These are phyloP conservation scores for Callithrix jacchus DNA, from an alignment of 2,113 vertebrate genomes.

Conservation along the genomic window DNA sequence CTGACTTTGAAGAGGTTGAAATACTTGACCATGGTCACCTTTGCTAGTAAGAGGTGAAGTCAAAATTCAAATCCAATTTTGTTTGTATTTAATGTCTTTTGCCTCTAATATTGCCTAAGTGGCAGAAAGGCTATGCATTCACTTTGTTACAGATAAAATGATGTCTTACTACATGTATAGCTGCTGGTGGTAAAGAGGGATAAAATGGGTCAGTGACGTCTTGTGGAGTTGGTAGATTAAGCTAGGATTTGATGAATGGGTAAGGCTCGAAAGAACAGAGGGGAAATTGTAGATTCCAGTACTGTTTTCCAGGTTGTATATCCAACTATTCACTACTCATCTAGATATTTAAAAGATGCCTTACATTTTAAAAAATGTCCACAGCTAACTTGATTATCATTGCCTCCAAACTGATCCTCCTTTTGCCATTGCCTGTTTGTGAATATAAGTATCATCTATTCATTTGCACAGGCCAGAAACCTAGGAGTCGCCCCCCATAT, in stretches of 20 bases:
- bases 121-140: not conserved
- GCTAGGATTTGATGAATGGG: not conserved
- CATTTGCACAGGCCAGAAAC: not conserved
- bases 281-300: not conserved
- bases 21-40: not conserved
- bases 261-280: not conserved
- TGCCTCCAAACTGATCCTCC: not conserved
- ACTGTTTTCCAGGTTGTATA: not conserved
- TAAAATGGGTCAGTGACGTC: not conserved
- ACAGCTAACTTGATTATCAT: not conserved
- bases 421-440: not conserved
- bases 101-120: not conserved
- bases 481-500: not conserved
- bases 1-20: not conserved
- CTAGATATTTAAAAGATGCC: not conserved
- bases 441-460: not conserved
- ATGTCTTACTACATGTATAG: not conserved
- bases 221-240: not conserved
- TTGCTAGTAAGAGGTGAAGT: not conserved
- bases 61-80: slow-evolving; percentile 8
- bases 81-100: not conserved
- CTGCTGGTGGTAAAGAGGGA: not conserved
- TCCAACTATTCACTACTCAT: not conserved
- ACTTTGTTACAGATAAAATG: not conserved
- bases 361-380: not conserved